phyloP scores from a whole-genome alignment of 2,888 invertebrate species.

The Helicoverpa assulta region DNA sequence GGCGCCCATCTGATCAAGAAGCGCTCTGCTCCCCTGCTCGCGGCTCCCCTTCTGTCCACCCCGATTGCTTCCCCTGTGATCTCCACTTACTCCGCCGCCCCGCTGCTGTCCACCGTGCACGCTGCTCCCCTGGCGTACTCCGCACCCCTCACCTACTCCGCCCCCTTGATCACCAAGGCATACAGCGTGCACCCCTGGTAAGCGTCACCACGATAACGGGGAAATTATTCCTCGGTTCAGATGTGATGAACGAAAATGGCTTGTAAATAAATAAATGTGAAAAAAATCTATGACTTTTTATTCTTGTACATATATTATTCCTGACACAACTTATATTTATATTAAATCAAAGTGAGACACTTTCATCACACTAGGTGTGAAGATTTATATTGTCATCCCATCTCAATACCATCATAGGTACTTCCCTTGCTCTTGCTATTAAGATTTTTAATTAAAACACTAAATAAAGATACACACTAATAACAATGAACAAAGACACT shows the following conservation, averaged over 20 bases:
- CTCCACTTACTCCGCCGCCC: conserved; percentile 72
- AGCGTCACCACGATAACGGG: conserved; percentile 75
- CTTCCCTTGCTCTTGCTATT: too few relatives aligned
- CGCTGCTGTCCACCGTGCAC: conserved; percentile 73
- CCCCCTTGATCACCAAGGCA: conserved; percentile 76
- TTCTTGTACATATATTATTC: not conserved
- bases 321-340: not conserved
- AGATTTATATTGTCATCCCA: too few relatives aligned
- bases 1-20: conserved; percentile 82
- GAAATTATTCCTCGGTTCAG: conserved; percentile 75
- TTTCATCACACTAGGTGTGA: too few relatives aligned
- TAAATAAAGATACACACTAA: too few relatives aligned
- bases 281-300: not conserved
- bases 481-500: too few relatives aligned
- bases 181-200: conserved; percentile 82
- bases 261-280: conserved; percentile 74
- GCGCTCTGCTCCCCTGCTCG: conserved; percentile 76
- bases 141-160: conserved; percentile 70
- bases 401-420: too few relatives aligned
- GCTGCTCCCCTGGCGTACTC: conserved; percentile 72
- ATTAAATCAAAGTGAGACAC: not conserved
- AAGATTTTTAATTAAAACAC: too few relatives aligned
- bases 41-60: conserved; percentile 49
- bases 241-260: conserved; percentile 71
- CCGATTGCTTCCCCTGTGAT: conserved; percentile 70